Conservation (phyloP, 2,888 invertebrate species). For the Apotomis betuletana region DNA sequence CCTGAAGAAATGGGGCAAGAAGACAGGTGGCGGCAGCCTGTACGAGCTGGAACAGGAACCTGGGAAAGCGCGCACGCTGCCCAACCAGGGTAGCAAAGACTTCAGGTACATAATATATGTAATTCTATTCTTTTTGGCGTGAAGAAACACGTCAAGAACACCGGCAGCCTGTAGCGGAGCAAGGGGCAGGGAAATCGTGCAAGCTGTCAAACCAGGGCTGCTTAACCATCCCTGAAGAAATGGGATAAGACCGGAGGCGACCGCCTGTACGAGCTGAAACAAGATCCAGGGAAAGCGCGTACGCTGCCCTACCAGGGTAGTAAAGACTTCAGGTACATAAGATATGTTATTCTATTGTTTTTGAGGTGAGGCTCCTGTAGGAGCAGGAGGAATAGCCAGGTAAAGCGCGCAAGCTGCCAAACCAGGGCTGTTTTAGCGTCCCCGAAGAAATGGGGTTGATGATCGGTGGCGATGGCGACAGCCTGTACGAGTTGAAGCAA, state of each 20-base stretch:
- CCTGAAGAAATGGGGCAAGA: slow-evolving; percentile 91
- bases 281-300: slow-evolving; percentile 68
- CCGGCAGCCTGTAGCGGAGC: no score
- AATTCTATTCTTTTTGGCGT: no score
- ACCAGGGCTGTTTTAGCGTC: neutral
- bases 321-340: slow-evolving; percentile 75
- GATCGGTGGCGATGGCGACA: slow-evolving; percentile 67
- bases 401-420: neutral
- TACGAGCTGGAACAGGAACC: slow-evolving; percentile 70
- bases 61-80: slow-evolving; percentile 71
- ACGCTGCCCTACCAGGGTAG: slow-evolving; percentile 71
- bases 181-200: no score
- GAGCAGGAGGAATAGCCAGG: slow-evolving; percentile 3
- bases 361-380: neutral
- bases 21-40: slow-evolving; percentile 75
- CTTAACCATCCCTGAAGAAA: slow-evolving; percentile 91
- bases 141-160: no score
- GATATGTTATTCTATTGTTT: no score
- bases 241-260: slow-evolving; percentile 86
- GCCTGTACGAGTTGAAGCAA: slow-evolving; percentile 68
- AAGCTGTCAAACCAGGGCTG: no score
- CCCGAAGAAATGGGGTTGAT: slow-evolving; percentile 61
- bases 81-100: slow-evolving; percentile 73
- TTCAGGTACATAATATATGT: slow-evolving; percentile 63
- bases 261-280: slow-evolving; percentile 68